phyloP scores from a whole-genome alignment of 1,140 invertebrate species.

The Drosophila saltans region DNA sequence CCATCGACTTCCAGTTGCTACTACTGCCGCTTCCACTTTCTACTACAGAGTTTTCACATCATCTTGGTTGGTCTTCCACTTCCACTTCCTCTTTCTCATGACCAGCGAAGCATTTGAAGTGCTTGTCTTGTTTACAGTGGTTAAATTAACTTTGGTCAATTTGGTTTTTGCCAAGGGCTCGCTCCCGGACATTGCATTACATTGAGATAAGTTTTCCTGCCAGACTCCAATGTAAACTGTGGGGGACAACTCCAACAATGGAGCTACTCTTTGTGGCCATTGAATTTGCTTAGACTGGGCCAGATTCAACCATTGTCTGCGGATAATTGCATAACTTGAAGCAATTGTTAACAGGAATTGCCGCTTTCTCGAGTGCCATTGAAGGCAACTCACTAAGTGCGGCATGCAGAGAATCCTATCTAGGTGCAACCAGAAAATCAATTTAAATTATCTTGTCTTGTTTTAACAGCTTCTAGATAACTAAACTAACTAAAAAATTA shows the following conservation, averaged over 20 bases:
- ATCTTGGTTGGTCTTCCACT: slow-evolving; percentile 21
- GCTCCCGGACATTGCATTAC: slow-evolving; percentile 40
- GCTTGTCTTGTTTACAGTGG: slow-evolving; percentile 67
- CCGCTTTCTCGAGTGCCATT: not conserved
- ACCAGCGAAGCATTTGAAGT: slow-evolving; percentile 41
- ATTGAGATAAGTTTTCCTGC: slow-evolving; percentile 30
- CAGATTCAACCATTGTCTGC: slow-evolving; percentile 6
- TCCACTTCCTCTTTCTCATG: slow-evolving; percentile 25
- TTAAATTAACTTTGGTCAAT: slow-evolving; percentile 82
- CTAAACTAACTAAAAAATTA: no score
- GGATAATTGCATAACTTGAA: slow-evolving; percentile 23
- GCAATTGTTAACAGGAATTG: slow-evolving; percentile 1
- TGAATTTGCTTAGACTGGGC: slow-evolving; percentile 17
- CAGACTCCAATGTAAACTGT: not conserved
- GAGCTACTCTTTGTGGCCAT: not conserved
- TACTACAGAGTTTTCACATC: not conserved
- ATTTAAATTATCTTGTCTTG: not conserved
- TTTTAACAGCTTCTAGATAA: not conserved
- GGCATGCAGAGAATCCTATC: not conserved
- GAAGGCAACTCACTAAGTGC: not conserved
- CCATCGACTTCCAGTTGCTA: not conserved
- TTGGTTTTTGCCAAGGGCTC: slow-evolving; percentile 65
- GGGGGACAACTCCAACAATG: slow-evolving; percentile 6
- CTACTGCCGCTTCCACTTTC: not conserved
- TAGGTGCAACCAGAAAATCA: not conserved